Evolutionary conservation across 2,888 invertebrate species (phyloP).

Genomic region (Muschampia plurimacula): DNA sequence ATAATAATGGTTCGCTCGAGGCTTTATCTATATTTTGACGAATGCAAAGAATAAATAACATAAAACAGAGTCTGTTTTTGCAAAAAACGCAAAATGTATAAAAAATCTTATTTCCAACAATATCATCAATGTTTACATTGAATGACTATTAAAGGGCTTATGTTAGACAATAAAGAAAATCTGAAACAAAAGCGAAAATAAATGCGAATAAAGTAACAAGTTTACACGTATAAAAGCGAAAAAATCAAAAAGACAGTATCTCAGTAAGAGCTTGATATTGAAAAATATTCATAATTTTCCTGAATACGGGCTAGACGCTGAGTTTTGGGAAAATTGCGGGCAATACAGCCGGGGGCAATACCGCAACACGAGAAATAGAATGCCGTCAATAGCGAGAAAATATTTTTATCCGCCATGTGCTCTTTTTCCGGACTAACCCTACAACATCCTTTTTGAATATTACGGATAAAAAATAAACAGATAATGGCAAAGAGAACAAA

Average conservation of each 20-base stretch:
- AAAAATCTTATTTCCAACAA: too few species aligned
- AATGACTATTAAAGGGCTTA: neutral
- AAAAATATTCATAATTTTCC: conserved; percentile 21
- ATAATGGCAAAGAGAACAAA: too few species aligned
- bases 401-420: neutral
- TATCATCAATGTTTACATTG: neutral
- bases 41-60: too few species aligned
- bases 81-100: too few species aligned
- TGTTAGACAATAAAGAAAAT: neutral
- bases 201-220: neutral
- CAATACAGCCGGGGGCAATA: neutral
- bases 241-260: conserved; percentile 1
- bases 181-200: neutral
- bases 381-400: neutral
- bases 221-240: neutral
- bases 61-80: too few species aligned
- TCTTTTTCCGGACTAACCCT: too few species aligned
- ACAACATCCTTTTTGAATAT: too few species aligned
- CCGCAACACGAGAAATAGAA: neutral
- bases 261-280: conserved; percentile 6
- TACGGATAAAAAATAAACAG: too few species aligned
- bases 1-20: too few species aligned
- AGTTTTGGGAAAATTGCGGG: conserved; percentile 9
- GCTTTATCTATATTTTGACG: too few species aligned
- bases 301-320: conserved; percentile 11